phyloP scores from a whole-genome alignment of 2,113 vertebrate genomes.

The Cromileptes altivelis region DNA sequence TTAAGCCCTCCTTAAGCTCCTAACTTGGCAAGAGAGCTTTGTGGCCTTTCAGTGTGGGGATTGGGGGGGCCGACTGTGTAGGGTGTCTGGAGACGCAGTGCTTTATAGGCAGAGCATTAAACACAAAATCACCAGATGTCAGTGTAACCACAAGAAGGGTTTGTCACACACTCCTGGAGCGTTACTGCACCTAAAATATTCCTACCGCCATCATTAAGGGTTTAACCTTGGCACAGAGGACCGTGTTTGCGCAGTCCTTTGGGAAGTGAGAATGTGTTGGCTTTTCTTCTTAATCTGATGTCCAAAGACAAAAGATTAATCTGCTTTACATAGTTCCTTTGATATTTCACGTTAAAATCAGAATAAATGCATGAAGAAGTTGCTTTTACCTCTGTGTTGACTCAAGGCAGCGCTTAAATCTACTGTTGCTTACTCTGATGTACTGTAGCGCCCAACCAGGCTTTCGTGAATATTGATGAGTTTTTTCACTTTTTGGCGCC shows the following conservation, averaged over 20 bases:
- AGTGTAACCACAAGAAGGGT: constrained; percentile 27
- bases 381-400: constrained; percentile 12
- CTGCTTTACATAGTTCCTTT: constrained; percentile 7
- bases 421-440: constrained; percentile 39
- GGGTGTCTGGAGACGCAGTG: constrained; percentile 23
- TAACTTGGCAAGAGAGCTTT: constrained; percentile 62
- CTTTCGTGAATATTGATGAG: constrained; percentile 83
- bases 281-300: constrained; percentile 35
- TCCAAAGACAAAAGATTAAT: constrained; percentile 35
- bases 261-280: constrained; percentile 30
- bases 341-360: constrained; percentile 29
- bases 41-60: constrained; percentile 40
- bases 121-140: constrained; percentile 42
- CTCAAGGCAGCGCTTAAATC: constrained; percentile 38
- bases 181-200: constrained; percentile 22
- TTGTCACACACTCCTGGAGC: constrained; percentile 33
- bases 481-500: constrained; percentile 67
- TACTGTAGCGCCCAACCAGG: constrained; percentile 52
- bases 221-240: constrained; percentile 26
- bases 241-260: constrained; percentile 25
- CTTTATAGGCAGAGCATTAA: constrained; percentile 36
- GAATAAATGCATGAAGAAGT: constrained; percentile 16
- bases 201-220: constrained; percentile 27
- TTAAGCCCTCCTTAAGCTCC: constrained; percentile 66
- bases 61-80: constrained; percentile 31